Evolutionary conservation across 2,888 invertebrate species (phyloP).

Genomic region (Falcaria lacertinaria): DNA sequence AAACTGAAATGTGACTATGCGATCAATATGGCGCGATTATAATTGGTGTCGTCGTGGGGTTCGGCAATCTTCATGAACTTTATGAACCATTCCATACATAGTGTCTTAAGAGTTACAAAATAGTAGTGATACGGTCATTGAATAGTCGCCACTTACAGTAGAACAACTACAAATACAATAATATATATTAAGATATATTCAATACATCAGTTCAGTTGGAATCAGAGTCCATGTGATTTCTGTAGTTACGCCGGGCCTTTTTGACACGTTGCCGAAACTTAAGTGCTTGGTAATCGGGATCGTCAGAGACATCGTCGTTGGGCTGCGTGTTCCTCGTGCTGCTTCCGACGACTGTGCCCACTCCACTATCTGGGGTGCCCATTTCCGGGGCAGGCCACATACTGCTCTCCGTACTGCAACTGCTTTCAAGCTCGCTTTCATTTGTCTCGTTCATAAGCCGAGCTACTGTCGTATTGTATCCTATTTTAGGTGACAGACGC

Average conservation of each 20-base stretch:
- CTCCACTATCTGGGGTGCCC: constrained; percentile 64
- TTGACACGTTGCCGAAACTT: constrained; percentile 81
- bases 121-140: constrained; percentile 28
- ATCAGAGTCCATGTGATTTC: constrained; percentile 83
- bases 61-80: constrained; percentile 1
- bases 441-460: constrained; percentile 73
- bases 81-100: background rate
- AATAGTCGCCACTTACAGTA: constrained; percentile 20
- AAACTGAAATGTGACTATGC: background rate
- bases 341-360: constrained; percentile 55
- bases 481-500: constrained; percentile 36
- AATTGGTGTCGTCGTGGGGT: background rate
- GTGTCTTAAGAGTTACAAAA: constrained; percentile 13
- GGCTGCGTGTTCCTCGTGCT: constrained; percentile 46
- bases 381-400: constrained; percentile 42
- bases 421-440: constrained; percentile 73
- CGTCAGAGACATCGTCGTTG: constrained; percentile 58
- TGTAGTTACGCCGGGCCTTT: constrained; percentile 81
- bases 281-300: constrained; percentile 70
- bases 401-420: constrained; percentile 65
- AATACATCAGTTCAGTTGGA: constrained; percentile 71
- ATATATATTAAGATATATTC: constrained; percentile 8
- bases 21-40: constrained; percentile 5
- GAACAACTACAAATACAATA: constrained; percentile 25
- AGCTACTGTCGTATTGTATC: constrained; percentile 57